phyloP scores from a whole-genome alignment of 2,113 vertebrate genomes.

The Sceloporus tristichus region DNA sequence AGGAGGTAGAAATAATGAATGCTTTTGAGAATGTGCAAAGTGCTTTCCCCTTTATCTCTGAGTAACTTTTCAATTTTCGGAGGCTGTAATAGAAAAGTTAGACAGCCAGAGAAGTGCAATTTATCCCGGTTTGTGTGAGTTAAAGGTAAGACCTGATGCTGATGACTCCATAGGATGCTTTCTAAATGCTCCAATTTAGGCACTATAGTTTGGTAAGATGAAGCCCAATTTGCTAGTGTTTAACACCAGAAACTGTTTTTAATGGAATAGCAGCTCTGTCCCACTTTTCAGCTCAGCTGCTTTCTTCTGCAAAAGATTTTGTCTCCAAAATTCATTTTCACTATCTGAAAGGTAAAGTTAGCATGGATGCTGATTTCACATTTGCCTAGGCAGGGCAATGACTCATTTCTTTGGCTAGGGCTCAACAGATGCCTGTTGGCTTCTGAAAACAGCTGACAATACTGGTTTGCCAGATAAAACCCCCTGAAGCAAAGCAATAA shows the following conservation, averaged over 20 bases:
- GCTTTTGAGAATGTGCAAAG: background rate
- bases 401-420: background rate
- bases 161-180: background rate
- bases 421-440: background rate
- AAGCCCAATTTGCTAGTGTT: background rate
- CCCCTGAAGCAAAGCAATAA: background rate
- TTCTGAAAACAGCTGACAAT: background rate
- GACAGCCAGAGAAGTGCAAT: background rate
- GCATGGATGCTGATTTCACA: background rate
- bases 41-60: background rate
- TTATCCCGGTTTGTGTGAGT: constrained; percentile 4
- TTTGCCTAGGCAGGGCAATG: background rate
- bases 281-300: background rate
- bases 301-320: background rate
- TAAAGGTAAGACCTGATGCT: background rate
- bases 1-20: background rate
- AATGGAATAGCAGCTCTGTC: background rate
- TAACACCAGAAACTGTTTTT: background rate
- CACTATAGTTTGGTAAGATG: too few relatives aligned
- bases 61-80: background rate
- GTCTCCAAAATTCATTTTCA: background rate
- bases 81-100: background rate
- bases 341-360: background rate
- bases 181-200: too few relatives aligned
- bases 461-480: background rate